phyloP scores from a whole-genome alignment of 1,140 invertebrate genomes.

The Streblospio benedicti region DNA sequence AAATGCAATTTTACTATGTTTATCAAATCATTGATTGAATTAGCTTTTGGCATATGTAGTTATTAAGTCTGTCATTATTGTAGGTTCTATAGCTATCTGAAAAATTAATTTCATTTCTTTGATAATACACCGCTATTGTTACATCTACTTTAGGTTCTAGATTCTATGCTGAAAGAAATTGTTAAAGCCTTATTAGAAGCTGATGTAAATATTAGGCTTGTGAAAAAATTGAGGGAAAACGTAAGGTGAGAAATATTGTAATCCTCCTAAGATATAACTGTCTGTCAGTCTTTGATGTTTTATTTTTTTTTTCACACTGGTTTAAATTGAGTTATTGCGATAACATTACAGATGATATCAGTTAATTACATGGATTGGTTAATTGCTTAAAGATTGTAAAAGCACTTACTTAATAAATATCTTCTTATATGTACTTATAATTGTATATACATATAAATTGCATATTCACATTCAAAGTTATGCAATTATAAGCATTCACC shows the following conservation, averaged over 20 bases:
- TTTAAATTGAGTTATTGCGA: too few relatives aligned
- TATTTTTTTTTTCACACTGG: too few relatives aligned
- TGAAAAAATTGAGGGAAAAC: conserved; percentile 95
- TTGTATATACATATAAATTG: not conserved
- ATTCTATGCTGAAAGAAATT: conserved; percentile 99
- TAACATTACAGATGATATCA: too few relatives aligned
- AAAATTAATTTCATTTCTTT: too few relatives aligned
- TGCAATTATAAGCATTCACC: too few relatives aligned
- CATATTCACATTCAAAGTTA: too few relatives aligned
- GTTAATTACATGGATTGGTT: too few relatives aligned
- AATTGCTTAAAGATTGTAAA: not conserved
- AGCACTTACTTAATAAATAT: not conserved
- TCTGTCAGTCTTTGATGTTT: not conserved
- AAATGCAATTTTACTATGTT: not conserved
- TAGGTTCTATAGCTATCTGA: not conserved
- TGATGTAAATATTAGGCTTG: conserved; percentile 95
- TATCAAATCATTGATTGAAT: conserved; percentile 22
- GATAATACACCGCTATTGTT: too few relatives aligned
- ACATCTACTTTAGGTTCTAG: conserved; percentile 77
- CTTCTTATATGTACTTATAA: not conserved
- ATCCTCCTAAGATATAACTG: conserved; percentile 17
- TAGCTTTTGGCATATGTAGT: conserved; percentile 21
- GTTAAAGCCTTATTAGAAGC: conserved; percentile 93
- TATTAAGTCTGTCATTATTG: conserved; percentile 4
- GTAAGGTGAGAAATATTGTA: too few relatives aligned